Base-by-base conservation (phyloP, 2,888 invertebrate genomes). In the Platypus cylindrus region DNA sequence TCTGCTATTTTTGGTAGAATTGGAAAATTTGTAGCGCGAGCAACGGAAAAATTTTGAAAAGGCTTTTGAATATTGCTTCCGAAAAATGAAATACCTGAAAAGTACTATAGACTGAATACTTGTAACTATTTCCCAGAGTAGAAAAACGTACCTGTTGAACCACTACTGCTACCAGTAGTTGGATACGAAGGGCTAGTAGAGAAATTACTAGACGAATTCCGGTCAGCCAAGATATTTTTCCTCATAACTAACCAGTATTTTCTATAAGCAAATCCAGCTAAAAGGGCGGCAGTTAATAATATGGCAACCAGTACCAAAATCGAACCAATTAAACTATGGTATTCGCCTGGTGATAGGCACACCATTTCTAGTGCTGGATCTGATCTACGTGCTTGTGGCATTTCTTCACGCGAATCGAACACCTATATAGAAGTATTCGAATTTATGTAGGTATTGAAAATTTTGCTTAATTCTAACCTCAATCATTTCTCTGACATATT, bases 401-500 rank as follows among this genome's bases (percentile, higher is more conserved):
- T 62, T 60, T 79, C 78, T 50, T 79, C 78, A 20, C 79, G 68
- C 9, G 84, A 82, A 58, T 86, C 85, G 52, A 82, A 84, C 1
- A 87, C 86, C 85, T 85, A 9, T 3, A 11, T 11, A 25, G 11
- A 5, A 9, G 7, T 5, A 25, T 5, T 11, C 8, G 25, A 27
- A 27, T 27, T n/a, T n/a, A n/a, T n/a, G n/a, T n/a, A n/a, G n/a
- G n/a, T n/a, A n/a, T n/a, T n/a, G n/a, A n/a, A n/a, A n/a, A n/a
- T n/a, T n/a, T n/a, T n/a, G 25, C 5, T 25, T 11, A 5, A 33
- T 22, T n/a, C 42, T 46, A 60, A 83, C 86, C 71, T 86, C 84
- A 46, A 87, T 86, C 82, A 87, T 85, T 66, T 86, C 85, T 44
- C 85, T 67, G 17, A 89, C 86, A 56, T 81, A 84, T 55, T 87